Base-by-base conservation (phyloP, 1,140 invertebrate genomes). In the Rhagoletis zephyria region DNA sequence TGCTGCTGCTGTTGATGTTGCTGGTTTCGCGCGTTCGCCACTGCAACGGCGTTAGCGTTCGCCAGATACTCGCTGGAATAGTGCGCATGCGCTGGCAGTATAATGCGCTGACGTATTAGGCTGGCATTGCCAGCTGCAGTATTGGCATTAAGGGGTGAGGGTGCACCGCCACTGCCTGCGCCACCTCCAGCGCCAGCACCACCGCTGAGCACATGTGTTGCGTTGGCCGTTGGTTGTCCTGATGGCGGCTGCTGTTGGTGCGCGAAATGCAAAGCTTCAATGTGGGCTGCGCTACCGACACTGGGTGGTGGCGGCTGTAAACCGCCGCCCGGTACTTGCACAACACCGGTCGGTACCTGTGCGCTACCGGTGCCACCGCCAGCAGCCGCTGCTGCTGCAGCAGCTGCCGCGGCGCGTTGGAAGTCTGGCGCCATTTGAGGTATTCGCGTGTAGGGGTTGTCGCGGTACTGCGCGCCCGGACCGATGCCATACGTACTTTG, bases 391-490 rank as follows among this genome's bases (percentile, higher is more conserved):
- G 86, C 77, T 7, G 16, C 74, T 16, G 88, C 85, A 87, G 88
- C 88, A 88, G 87, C 89, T 2, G 89, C 85, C 65, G 89, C 88
- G 10, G 90, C 89, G 16, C 91, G 88, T 67, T 90, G 91, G 85
- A 90, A 91, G 2, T 92, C 92, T 16, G 90, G 88, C 4, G 88
- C 89, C 85, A 92, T 74, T 67, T 92, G 90, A 88, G 90, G 89
- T 90, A 91, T 90, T 30, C 92, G 90, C 81, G 91, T 90, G 77
- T 93, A 93, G 40, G 89, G 91, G 85, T 85, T 91, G 56, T 93
- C 92, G 12, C 92, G 90, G 86, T 92, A 93, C 67, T 89, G 90
- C 86, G 89, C 88, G 88, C 89, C 91, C 63, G 91, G 87, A 3
- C 89, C 88, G 74, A 89, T 89, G 65, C 89, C 87, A 45, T 89